Percentiles rank a stretch among this genome's conserved stretches.
phyloP scores from a whole-genome alignment of 2,888 invertebrate genomes.

The Corythucha ciliata region DNA sequence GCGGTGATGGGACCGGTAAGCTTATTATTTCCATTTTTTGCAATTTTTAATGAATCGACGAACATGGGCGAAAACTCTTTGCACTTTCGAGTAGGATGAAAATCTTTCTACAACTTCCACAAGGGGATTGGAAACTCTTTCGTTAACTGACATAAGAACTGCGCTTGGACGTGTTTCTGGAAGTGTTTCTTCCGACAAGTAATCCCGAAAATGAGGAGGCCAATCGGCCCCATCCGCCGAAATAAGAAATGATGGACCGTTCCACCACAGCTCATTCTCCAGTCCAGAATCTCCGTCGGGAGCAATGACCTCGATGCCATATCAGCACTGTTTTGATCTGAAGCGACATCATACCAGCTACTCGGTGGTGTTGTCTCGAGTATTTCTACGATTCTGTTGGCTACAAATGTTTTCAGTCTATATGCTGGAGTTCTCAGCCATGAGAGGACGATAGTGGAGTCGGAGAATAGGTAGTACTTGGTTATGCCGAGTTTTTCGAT shows the following conservation, averaged over 20 bases:
- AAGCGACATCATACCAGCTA: neutral
- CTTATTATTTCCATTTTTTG: no score
- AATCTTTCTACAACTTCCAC: no score
- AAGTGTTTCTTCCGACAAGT: no score
- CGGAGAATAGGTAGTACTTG: neutral
- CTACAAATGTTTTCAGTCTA: constrained; percentile 22
- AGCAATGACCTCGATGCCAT: constrained; percentile 4
- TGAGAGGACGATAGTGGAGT: constrained; percentile 21
- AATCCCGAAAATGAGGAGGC: no score
- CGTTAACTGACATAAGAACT: no score
- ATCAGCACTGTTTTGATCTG: neutral
- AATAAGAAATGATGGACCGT: constrained; percentile 30
- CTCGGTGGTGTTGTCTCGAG: constrained; percentile 8
- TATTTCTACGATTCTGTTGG: constrained; percentile 25
- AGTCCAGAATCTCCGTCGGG: constrained; percentile 12
- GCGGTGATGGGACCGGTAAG: no score
- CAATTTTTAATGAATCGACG: no score
- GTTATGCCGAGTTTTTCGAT: constrained; percentile 7
- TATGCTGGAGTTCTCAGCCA: constrained; percentile 25
- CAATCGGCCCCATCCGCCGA: no score
- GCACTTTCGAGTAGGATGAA: no score
- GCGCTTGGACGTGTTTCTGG: no score
- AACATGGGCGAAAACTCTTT: no score
- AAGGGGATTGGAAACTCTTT: no score
- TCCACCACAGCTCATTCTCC: constrained; percentile 28